phyloP scores from a whole-genome alignment of 1,140 invertebrate genomes.

The Bradysia coprophila region DNA sequence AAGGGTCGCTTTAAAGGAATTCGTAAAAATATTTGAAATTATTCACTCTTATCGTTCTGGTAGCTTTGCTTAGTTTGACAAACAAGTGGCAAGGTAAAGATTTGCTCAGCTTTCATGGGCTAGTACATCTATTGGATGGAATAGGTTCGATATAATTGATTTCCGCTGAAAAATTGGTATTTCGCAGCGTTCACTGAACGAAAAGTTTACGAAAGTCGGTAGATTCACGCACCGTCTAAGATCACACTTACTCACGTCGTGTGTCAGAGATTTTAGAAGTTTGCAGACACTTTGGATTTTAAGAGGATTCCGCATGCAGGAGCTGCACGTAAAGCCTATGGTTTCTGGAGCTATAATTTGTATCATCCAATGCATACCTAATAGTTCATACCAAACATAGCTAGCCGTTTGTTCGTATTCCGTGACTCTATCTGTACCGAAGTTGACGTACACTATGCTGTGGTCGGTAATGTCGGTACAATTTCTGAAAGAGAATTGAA shows the following conservation, averaged over 20 bases:
- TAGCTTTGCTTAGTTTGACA: too few species aligned
- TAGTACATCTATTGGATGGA: too few species aligned
- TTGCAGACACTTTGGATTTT: neutral
- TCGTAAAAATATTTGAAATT: neutral
- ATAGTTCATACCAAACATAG: neutral
- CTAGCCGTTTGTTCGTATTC: neutral
- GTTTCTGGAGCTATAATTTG: too few species aligned
- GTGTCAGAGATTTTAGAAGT: too few species aligned
- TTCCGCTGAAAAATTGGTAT: too few species aligned
- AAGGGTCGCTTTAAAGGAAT: neutral
- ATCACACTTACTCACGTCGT: too few species aligned
- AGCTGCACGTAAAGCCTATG: neutral
- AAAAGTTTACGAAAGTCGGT: too few species aligned
- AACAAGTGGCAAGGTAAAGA: too few species aligned
- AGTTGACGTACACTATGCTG: neutral
- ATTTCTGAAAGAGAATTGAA: neutral
- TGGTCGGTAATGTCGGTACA: neutral
- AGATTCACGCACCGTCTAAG: too few species aligned
- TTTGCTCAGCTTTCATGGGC: too few species aligned
- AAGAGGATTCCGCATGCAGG: neutral
- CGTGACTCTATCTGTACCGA: neutral
- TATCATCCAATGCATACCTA: neutral
- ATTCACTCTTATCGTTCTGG: neutral
- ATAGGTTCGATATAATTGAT: too few species aligned
- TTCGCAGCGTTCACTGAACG: too few species aligned